A percentile compares a stretch with the other conserved stretches of the same genome.
These are phyloP conservation scores for Bombus confusus DNA, from an alignment of 1,140 invertebrate species.

Conservation along the genomic window DNA sequence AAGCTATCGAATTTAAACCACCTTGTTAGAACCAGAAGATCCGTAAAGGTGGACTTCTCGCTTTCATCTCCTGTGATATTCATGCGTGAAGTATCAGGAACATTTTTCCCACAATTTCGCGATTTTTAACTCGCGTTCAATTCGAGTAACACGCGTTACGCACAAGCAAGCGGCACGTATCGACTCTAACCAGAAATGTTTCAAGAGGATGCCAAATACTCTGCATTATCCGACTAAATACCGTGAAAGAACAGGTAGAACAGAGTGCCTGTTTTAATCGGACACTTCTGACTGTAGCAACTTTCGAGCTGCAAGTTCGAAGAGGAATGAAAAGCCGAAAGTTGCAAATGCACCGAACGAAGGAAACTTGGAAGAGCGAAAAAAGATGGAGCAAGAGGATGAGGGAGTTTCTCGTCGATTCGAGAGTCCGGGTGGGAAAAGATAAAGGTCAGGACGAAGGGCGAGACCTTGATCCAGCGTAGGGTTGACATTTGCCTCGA, in stretches of 20 bases:
- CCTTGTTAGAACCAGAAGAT: too few species aligned
- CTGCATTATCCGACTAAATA: too few species aligned
- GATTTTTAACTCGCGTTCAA: too few species aligned
- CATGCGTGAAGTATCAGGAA: fast-evolving
- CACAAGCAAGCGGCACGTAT: too few species aligned
- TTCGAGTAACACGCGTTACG: too few species aligned
- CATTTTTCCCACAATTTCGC: too few species aligned
- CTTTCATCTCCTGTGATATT: too few species aligned
- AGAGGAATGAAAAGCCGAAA: background rate
- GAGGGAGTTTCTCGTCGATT: background rate
- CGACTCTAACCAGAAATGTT: too few species aligned
- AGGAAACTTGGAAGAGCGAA: background rate
- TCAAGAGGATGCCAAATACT: too few species aligned
- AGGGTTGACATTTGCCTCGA: conserved; percentile 71
- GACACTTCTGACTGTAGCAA: background rate
- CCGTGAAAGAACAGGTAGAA: too few species aligned
- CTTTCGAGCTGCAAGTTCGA: background rate
- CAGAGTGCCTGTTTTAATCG: background rate
- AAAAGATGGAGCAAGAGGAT: background rate
- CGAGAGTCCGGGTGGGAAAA: background rate
- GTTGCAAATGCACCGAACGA: background rate
- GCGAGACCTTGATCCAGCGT: conserved; percentile 64
- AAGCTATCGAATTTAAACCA: too few species aligned
- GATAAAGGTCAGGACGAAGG: conserved; percentile 65
- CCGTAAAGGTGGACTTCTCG: too few species aligned